Conservation (phyloP, 2,888 invertebrate species). For the Sialis fuliginosa region DNA sequence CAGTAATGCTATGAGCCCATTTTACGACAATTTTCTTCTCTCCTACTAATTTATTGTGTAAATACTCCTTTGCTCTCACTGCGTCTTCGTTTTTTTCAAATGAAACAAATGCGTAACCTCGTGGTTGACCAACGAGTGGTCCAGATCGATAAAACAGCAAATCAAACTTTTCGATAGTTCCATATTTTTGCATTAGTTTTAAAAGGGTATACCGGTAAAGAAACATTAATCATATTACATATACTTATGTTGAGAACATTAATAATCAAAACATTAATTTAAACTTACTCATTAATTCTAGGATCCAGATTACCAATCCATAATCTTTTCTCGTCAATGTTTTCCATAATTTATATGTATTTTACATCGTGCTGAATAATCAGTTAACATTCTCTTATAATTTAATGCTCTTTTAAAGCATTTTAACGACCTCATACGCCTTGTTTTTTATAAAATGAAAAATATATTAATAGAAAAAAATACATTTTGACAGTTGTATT, state of each 20-base stretch:
- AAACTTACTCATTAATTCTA: constrained; percentile 85
- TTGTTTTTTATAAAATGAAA: no score
- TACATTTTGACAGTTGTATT: no score
- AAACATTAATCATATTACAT: constrained; percentile 17
- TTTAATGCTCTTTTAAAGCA: no score
- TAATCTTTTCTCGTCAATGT: constrained; percentile 45
- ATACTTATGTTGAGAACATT: constrained; percentile 6
- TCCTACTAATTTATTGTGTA: constrained; percentile 60
- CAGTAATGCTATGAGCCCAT: constrained; percentile 58
- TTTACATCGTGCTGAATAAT: neutral
- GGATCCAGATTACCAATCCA: constrained; percentile 90
- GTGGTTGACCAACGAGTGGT: constrained; percentile 70
- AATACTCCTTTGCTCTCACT: constrained; percentile 44
- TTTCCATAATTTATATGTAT: constrained; percentile 3
- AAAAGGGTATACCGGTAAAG: constrained; percentile 84
- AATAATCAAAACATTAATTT: constrained; percentile 8
- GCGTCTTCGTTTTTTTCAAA: constrained; percentile 50
- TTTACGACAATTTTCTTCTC: constrained; percentile 60
- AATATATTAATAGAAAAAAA: no score
- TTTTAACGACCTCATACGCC: no score
- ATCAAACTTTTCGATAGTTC: constrained; percentile 87
- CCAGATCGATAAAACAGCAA: constrained; percentile 86
- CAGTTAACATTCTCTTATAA: no score
- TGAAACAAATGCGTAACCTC: constrained; percentile 89
- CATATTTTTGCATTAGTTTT: constrained; percentile 91